phyloP scores from a whole-genome alignment of 2,113 vertebrate genomes.

The Ramphastos sulfuratus region DNA sequence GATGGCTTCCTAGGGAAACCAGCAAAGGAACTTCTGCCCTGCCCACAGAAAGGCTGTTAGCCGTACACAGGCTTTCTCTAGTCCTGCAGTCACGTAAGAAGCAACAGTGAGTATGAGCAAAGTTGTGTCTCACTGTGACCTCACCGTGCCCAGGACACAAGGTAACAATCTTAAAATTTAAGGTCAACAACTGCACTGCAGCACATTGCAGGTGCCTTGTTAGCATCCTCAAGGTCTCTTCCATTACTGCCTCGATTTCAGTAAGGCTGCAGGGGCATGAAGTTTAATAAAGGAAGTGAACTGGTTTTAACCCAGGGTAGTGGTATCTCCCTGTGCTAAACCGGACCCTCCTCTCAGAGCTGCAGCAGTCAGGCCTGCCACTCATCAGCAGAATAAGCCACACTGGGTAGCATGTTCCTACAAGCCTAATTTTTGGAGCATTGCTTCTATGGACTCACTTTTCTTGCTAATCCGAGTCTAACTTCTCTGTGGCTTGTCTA shows the following conservation, averaged over 20 bases:
- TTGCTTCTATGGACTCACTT: neutral
- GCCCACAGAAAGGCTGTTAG: neutral
- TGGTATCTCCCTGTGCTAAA: neutral
- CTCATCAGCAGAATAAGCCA: neutral
- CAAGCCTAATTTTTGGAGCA: neutral
- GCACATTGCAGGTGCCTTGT: neutral
- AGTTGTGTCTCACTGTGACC: rapidly evolving
- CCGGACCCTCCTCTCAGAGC: neutral
- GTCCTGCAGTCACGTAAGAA: rapidly evolving
- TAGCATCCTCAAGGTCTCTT: neutral
- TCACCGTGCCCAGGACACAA: neutral
- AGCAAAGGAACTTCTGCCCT: neutral
- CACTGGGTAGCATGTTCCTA: neutral
- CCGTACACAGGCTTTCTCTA: neutral
- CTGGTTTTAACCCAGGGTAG: neutral
- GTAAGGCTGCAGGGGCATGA: neutral
- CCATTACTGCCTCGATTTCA: neutral
- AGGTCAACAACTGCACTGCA: neutral
- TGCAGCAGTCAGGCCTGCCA: neutral
- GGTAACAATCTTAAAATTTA: neutral
- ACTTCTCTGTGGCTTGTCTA: neutral
- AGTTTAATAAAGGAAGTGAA: neutral
- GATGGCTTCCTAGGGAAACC: neutral
- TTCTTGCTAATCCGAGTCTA: neutral
- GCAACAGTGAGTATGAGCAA: neutral